These are phyloP conservation scores for Charadrius vociferus DNA, from an alignment of 2,113 vertebrate species.

Conservation along the genomic window DNA sequence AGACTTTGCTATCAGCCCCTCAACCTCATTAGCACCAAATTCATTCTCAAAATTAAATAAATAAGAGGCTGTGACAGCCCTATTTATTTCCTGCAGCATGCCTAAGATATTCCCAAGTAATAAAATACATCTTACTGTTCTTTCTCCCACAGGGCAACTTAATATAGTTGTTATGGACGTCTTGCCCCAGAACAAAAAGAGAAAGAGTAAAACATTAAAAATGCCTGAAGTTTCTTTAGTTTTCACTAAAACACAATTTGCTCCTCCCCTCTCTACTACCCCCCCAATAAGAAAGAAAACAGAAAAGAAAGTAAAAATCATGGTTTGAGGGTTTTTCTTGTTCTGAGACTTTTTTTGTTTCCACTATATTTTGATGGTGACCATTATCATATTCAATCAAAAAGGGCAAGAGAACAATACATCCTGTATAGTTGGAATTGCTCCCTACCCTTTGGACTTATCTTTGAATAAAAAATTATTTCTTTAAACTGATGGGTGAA, in stretches of 20 bases:
- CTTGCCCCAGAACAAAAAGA: not conserved
- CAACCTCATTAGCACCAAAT: constrained; percentile 51
- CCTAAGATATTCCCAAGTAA: not conserved
- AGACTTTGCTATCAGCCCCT: constrained; percentile 11
- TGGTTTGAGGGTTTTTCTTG: not conserved
- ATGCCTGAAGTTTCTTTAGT: not conserved
- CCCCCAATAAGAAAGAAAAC: not conserved
- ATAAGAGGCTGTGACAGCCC: not conserved
- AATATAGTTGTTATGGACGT: not conserved
- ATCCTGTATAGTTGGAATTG: constrained; percentile 1
- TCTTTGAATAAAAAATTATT: constrained; percentile 16
- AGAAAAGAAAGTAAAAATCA: not conserved
- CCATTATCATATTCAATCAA: constrained; percentile 29
- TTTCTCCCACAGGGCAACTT: not conserved
- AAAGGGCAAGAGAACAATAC: constrained; percentile 1
- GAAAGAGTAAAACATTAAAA: not conserved
- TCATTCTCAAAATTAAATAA: constrained; percentile 28
- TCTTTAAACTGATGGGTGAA: not conserved
- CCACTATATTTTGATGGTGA: not conserved
- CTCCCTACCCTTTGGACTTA: constrained; percentile 15
- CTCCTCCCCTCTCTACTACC: no score
- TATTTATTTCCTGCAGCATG: not conserved
- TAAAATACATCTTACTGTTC: not conserved
- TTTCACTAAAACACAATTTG: not conserved
- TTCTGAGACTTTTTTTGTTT: not conserved